Conservation (phyloP, 2,888 invertebrate genomes). For the Pogonocherus hispidulus region DNA sequence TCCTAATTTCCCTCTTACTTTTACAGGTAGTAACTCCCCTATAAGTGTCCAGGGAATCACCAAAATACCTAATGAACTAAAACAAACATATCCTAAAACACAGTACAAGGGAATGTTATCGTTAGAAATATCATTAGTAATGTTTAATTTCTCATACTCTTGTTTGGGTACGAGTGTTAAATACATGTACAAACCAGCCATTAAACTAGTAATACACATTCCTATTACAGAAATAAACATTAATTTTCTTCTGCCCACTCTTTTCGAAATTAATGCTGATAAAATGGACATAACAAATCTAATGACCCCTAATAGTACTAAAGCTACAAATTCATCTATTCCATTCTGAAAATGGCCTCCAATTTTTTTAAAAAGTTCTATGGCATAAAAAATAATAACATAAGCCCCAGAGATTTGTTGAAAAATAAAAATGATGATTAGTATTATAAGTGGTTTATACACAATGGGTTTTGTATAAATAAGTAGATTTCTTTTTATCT, state of each 20-base stretch:
- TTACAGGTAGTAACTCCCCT: slow-evolving; percentile 71
- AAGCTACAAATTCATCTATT: slow-evolving; percentile 69
- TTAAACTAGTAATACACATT: slow-evolving; percentile 70
- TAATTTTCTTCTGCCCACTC: slow-evolving; percentile 69
- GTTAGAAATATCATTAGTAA: slow-evolving; percentile 54
- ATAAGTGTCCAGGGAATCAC: slow-evolving; percentile 75
- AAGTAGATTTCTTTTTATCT: slow-evolving; percentile 51
- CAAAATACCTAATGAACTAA: slow-evolving; percentile 71
- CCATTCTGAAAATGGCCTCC: slow-evolving; percentile 67
- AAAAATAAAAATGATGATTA: slow-evolving; percentile 69
- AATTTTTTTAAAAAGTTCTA: slow-evolving; percentile 70
- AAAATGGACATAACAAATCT: slow-evolving; percentile 71
- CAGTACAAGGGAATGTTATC: slow-evolving; percentile 68
- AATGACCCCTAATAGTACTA: slow-evolving; percentile 70
- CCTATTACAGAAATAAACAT: slow-evolving; percentile 71
- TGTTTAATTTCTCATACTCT: slow-evolving; percentile 54
- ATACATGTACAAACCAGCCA: slow-evolving; percentile 62
- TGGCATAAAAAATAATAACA: slow-evolving; percentile 73
- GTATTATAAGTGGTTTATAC: slow-evolving; percentile 70
- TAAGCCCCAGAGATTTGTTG: slow-evolving; percentile 74
- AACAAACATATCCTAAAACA: slow-evolving; percentile 70
- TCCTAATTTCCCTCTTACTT: slow-evolving; percentile 70
- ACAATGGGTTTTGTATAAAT: slow-evolving; percentile 65
- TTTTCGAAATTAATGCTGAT: slow-evolving; percentile 69
- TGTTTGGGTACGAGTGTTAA: slow-evolving; percentile 52